Evolutionary conservation across 2,888 invertebrate genomes (phyloP), one percentile per base, ranked within the genome.

Genomic region (Acrobasis suavella): DNA sequence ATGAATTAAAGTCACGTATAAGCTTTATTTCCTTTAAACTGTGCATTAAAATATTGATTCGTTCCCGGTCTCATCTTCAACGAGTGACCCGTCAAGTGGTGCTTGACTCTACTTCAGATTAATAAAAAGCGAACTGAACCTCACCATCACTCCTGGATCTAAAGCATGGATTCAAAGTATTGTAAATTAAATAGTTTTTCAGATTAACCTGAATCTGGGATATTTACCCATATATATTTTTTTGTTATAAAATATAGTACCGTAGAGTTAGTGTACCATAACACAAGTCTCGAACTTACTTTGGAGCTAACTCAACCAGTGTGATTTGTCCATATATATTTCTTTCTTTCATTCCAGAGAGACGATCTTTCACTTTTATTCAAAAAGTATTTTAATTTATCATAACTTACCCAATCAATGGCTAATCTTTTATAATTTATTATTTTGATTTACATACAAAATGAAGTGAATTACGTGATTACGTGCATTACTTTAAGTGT

Each of bases 21-120:
- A 32, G 5, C 32, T 32, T 32, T 32, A 5, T 32, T 32, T 32
- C 32, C 32, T 32, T 32, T 32, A 32, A 32, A 32, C 32, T 32
- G 5, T 32, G 32, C 64, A 67, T 68, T 71, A 76, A 72, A 74
- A 76, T 78, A 80, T 81, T 79, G 78, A 79, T 78, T 80, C 77
- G 70, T 64, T 64, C 67, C 63, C 71, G 73, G 76, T 71, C 81
- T 85, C 82, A 75, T 82, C 80, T 72, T 71, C 77, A 81, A 82
- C 77, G 77, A 83, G 83, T 83, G 86, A 88, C 86, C 84, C 69
- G 80, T 82, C 75, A 78, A 90, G 89, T 72, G 77, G 66, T 70
- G 71, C 90, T 90, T 87, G 88, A 87, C 85, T 83, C 83, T 72
- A 72, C 87, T 89, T 70, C 77, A 85, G 78, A 75, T 86, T 88